Percentiles rank a stretch among this genome's conserved stretches.
phyloP scores from a whole-genome alignment of 2,888 invertebrate species.

The Ophion ventricosus region DNA sequence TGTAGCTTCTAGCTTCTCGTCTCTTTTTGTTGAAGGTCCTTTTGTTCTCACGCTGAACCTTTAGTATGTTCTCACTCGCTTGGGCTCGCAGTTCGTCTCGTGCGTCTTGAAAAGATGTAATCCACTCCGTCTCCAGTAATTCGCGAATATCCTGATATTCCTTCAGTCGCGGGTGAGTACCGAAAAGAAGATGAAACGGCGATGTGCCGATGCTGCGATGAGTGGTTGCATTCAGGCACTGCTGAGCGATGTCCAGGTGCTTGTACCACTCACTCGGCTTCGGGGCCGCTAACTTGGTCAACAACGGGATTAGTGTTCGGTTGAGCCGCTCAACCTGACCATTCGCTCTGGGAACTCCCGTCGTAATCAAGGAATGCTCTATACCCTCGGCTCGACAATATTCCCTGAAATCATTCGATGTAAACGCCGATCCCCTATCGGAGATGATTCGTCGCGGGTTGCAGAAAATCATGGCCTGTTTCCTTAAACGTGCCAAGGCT shows the following conservation, averaged over 20 bases:
- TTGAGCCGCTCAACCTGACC: constrained; percentile 49
- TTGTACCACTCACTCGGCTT: constrained; percentile 43
- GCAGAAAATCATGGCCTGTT: constrained; percentile 77
- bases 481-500: constrained; percentile 72
- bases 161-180: constrained; percentile 24
- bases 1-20: too few species aligned
- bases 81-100: constrained; percentile 51
- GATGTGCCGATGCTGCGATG: constrained; percentile 42
- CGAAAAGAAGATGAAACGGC: constrained; percentile 45
- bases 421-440: constrained; percentile 79
- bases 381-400: constrained; percentile 73
- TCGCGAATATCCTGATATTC: constrained; percentile 58
- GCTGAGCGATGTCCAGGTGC: constrained; percentile 24
- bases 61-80: constrained; percentile 59
- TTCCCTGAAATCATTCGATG: constrained; percentile 75
- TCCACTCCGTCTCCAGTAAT: constrained; percentile 64
- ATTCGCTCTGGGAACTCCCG: too few species aligned
- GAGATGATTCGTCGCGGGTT: constrained; percentile 73
- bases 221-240: constrained; percentile 27
- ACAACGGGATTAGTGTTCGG: constrained; percentile 36
- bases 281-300: constrained; percentile 63
- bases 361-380: constrained; percentile 70
- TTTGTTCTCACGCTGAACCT: constrained; percentile 50
- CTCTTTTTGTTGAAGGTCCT: constrained; percentile 12
- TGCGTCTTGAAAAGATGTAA: constrained; percentile 50